Evolutionary conservation across 2,113 vertebrate genomes (phyloP), one percentile per base, ranked within the genome.

Genomic region (Xerus inauris): DNA sequence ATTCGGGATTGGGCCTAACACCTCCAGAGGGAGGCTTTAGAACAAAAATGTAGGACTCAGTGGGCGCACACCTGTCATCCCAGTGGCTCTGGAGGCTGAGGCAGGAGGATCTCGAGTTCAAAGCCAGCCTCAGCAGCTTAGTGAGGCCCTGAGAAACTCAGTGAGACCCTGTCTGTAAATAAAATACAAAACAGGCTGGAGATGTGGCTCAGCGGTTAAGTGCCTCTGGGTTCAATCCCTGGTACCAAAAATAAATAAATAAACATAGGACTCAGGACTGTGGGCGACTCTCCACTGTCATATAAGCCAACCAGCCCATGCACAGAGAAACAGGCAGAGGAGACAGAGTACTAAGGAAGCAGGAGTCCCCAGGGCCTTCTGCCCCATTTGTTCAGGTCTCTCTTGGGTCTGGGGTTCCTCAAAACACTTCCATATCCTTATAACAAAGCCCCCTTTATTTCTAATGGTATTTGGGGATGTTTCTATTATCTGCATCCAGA

Each of bases 291-390:
- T 42, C 28, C 42, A 42, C 64, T 16, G 11, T 42, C 40, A 12
- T 6, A 16, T 2, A 22, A 16, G 49, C 26, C 2, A 11, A 30
- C 20, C 5, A 19, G 32, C 51, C 26, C 28, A 1, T 7, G 13
- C 8, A 40, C 22, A 76, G 26, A 80, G 75, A 51, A 77, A 38
- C 10, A 35, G 51, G 6, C 51, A 10, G 24, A 72, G 79, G 24
- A 38, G 20, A 9, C n/a, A 20, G 49, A 40, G 0, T 10, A 8
- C 14, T 45, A 57, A 89, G 30, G 77, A 75, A 71, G 14, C 17
- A 30, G n/a, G 16, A 12, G 2, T 45, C 64, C 28, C 2, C 14
- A 38, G 30, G n/a, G 35, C 12, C 16, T 28, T 16, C 51, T 69
- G 28, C 22, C 20, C 54, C 22, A 20, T 45, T 28, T 10, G 1